A percentile compares a stretch with the other conserved stretches of the same genome.
phyloP scores from a whole-genome alignment of 2,113 vertebrate species.

The Xyrauchen texanus region DNA sequence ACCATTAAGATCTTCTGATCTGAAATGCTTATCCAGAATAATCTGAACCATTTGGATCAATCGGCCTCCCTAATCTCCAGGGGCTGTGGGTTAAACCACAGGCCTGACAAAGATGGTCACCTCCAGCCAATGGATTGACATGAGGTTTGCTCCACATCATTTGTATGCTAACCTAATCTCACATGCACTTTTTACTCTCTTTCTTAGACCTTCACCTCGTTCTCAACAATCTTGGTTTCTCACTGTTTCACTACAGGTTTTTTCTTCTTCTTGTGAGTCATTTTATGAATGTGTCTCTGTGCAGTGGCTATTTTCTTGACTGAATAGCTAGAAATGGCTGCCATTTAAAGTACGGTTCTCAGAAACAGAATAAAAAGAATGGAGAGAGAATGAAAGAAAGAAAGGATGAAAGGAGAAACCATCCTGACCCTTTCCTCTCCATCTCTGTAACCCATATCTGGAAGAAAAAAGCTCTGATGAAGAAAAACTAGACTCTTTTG shows the following conservation, averaged over 20 bases:
- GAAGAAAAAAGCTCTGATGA: constrained; percentile 1
- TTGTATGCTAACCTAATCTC: too few relatives aligned
- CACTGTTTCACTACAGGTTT: too few relatives aligned
- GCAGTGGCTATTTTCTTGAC: constrained; percentile 17
- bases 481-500: constrained; percentile 1
- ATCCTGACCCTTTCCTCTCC: not conserved
- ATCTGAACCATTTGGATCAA: constrained; percentile 55
- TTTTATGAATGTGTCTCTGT: constrained; percentile 27
- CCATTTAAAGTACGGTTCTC: constrained; percentile 38
- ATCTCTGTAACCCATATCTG: not conserved
- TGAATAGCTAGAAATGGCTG: constrained; percentile 44
- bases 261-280: not conserved
- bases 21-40: constrained; percentile 56
- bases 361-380: constrained; percentile 34
- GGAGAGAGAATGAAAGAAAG: not conserved
- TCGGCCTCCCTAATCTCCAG: constrained; percentile 13
- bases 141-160: not conserved
- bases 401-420: not conserved
- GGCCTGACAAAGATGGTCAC: constrained; percentile 28
- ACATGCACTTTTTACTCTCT: too few relatives aligned
- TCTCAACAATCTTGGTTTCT: too few relatives aligned
- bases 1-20: constrained; percentile 44
- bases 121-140: constrained; percentile 26
- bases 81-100: not conserved
- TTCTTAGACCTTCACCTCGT: too few relatives aligned